Conservation (phyloP, 2,888 invertebrate genomes). For the Biston stratarius region DNA sequence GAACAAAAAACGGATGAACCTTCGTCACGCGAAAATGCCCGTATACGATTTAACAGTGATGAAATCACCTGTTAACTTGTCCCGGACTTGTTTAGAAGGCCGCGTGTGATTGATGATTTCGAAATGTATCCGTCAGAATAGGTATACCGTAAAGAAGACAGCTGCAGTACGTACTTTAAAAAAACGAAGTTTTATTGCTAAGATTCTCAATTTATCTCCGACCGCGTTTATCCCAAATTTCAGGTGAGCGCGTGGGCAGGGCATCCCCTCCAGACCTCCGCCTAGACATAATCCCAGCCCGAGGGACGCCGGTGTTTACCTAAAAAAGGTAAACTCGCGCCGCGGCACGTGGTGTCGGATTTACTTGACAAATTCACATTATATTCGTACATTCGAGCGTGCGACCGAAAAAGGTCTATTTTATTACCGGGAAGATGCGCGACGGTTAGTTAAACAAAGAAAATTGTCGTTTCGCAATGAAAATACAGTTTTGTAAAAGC, state of each 20-base stretch:
- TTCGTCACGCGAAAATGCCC: slow-evolving; percentile 53
- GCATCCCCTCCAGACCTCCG: slow-evolving; percentile 43
- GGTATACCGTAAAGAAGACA: slow-evolving; percentile 26
- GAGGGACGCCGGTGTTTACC: slow-evolving; percentile 63
- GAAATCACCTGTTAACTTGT: slow-evolving; percentile 55
- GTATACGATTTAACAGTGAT: slow-evolving; percentile 50
- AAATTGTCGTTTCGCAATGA: slow-evolving; percentile 71
- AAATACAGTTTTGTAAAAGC: slow-evolving; percentile 61
- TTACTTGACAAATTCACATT: slow-evolving; percentile 78
- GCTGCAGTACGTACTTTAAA: slow-evolving; percentile 39
- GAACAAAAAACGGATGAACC: slow-evolving; percentile 45
- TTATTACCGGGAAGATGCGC: slow-evolving; percentile 67
- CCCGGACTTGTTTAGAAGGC: slow-evolving; percentile 44
- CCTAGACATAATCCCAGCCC: slow-evolving; percentile 61
- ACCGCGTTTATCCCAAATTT: slow-evolving; percentile 62
- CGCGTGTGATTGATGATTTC: slow-evolving; percentile 60
- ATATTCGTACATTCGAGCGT: slow-evolving; percentile 67
- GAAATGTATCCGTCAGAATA: slow-evolving; percentile 47
- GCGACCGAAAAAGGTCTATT: slow-evolving; percentile 73
- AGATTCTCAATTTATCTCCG: slow-evolving; percentile 55
- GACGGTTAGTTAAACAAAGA: slow-evolving; percentile 77
- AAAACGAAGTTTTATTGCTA: slow-evolving; percentile 60
- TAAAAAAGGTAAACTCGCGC: slow-evolving; percentile 71
- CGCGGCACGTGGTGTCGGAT: slow-evolving; percentile 69
- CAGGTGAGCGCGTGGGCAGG: slow-evolving; percentile 56